These are phyloP conservation scores for Glareola pratincola DNA, from an alignment of 2,113 vertebrate species.

Conservation along the genomic window DNA sequence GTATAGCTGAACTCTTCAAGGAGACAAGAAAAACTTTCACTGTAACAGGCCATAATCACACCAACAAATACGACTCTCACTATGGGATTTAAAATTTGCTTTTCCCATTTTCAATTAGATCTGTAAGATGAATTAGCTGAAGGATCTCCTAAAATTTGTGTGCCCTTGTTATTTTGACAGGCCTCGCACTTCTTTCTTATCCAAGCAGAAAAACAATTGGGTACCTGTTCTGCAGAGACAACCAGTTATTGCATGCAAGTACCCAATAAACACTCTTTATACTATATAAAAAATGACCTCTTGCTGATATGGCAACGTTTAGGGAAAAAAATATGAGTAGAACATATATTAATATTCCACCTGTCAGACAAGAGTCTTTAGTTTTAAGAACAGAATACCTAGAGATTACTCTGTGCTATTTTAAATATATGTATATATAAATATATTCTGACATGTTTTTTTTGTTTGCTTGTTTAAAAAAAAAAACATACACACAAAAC, in stretches of 20 bases:
- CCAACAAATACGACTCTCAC: not conserved
- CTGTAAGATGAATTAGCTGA: not conserved
- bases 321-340: not conserved
- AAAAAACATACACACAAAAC: too few species aligned
- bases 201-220: not conserved
- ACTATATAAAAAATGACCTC: not conserved
- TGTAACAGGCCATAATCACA: not conserved
- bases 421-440: not conserved
- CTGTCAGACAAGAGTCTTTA: not conserved
- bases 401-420: not conserved
- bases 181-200: not conserved
- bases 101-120: not conserved
- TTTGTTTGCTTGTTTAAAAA: not conserved
- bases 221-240: not conserved
- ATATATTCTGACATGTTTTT: fast-evolving
- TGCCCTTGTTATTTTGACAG: not conserved
- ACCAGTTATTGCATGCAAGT: not conserved
- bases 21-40: not conserved
- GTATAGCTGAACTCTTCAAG: not conserved
- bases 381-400: not conserved
- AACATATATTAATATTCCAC: not conserved
- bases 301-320: not conserved
- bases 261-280: not conserved
- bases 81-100: not conserved
- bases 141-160: not conserved